Percentiles rank a stretch among this genome's conserved stretches.
Evolutionary conservation across 2,113 vertebrate species (phyloP).

Genomic region (Anser cygnoides): DNA sequence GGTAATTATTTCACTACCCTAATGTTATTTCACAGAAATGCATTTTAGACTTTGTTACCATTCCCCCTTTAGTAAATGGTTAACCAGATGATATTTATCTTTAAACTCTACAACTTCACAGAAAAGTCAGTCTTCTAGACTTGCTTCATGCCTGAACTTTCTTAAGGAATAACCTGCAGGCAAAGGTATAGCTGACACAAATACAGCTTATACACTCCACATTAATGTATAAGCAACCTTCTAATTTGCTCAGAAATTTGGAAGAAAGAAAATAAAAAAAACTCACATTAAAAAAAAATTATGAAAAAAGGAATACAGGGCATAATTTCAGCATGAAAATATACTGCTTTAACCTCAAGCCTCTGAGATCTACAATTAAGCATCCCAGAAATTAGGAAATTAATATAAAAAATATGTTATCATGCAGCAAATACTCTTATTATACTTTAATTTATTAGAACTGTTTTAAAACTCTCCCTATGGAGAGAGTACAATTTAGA

Average conservation of each 20-base stretch:
- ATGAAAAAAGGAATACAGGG: neutral
- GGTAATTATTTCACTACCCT: neutral
- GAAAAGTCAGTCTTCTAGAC: neutral
- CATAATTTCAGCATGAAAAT: neutral
- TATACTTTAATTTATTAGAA: conserved; percentile 78
- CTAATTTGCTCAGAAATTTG: neutral
- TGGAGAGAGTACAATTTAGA: conserved; percentile 68
- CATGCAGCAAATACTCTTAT: conserved; percentile 70
- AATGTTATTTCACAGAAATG: neutral
- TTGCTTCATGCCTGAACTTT: neutral
- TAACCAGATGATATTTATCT: neutral
- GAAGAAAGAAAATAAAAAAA: neutral
- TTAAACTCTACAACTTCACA: neutral
- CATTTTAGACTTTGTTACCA: neutral
- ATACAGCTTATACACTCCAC: neutral
- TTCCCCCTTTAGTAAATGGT: neutral
- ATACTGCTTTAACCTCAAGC: neutral
- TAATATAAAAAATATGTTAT: conserved; percentile 71
- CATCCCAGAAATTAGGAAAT: conserved; percentile 74
- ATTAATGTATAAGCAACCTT: neutral
- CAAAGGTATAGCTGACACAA: neutral
- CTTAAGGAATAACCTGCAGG: neutral
- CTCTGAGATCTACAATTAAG: conserved; percentile 66
- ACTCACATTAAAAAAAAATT: neutral
- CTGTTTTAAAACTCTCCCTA: conserved; percentile 59